A percentile compares a stretch with the other conserved stretches of the same genome.
These are phyloP conservation scores for Strix uralensis DNA, from an alignment of 2,113 vertebrate species.

Conservation along the genomic window DNA sequence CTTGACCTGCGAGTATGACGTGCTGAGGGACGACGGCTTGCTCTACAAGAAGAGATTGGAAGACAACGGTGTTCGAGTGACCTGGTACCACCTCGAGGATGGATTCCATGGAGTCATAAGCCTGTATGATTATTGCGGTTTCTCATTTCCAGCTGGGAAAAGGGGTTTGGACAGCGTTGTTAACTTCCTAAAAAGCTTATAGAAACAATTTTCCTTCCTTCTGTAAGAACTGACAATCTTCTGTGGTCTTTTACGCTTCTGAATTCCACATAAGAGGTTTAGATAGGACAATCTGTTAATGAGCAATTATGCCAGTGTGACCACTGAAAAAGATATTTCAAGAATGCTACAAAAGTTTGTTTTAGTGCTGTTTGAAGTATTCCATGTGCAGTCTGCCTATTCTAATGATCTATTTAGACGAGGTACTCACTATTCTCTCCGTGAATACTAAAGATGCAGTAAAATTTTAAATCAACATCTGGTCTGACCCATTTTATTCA, in stretches of 20 bases:
- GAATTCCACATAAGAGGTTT: background rate
- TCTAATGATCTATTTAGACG: background rate
- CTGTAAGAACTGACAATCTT: background rate
- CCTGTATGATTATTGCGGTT: conserved; percentile 39
- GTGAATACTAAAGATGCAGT: background rate
- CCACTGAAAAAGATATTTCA: background rate
- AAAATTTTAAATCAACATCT: background rate
- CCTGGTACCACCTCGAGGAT: conserved; percentile 78
- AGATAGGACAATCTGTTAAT: background rate
- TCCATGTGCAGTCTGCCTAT: background rate
- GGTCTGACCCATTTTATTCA: background rate
- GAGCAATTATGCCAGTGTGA: background rate
- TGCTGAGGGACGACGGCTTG: conserved; percentile 81
- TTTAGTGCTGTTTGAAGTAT: background rate
- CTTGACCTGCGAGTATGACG: conserved; percentile 84
- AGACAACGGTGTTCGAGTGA: conserved; percentile 74
- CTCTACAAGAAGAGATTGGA: conserved; percentile 84
- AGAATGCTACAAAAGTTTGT: background rate
- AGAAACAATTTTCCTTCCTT: background rate
- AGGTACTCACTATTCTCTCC: background rate
- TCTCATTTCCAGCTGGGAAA: conserved; percentile 47
- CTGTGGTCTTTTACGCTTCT: background rate
- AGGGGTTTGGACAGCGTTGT: conserved; percentile 60
- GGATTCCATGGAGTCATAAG: conserved; percentile 81
- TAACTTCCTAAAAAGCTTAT: conserved; percentile 73